Evolutionary conservation across 2,888 invertebrate species (phyloP).

Genomic region (Anorthoa munda): DNA sequence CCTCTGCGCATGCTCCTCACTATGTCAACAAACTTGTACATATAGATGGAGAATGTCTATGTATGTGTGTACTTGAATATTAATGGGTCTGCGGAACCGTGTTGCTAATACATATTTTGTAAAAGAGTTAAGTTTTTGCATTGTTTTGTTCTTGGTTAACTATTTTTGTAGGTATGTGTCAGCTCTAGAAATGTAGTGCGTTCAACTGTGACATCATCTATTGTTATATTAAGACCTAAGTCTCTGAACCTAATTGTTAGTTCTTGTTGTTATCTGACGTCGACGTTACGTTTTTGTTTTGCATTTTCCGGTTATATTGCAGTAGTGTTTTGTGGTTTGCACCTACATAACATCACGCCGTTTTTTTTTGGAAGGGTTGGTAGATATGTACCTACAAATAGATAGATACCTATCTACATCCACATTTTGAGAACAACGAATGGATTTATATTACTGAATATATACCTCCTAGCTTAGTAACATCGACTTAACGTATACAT

Average conservation of each 20-base stretch:
- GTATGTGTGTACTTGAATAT: slow-evolving; percentile 68
- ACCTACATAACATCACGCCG: not conserved
- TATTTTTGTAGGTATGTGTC: slow-evolving; percentile 58
- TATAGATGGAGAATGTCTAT: slow-evolving; percentile 57
- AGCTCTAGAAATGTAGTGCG: slow-evolving; percentile 52
- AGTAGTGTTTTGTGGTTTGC: not conserved
- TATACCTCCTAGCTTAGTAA: slow-evolving; percentile 1
- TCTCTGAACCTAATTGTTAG: slow-evolving; percentile 57
- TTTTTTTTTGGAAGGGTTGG: not conserved
- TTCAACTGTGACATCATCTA: slow-evolving; percentile 64
- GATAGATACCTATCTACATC: not conserved
- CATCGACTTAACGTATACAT: slow-evolving; percentile 6
- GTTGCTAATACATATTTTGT: slow-evolving; percentile 67
- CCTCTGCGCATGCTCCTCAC: slow-evolving; percentile 86
- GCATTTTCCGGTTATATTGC: slow-evolving; percentile 7
- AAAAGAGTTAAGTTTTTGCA: slow-evolving; percentile 64
- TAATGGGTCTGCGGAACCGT: slow-evolving; percentile 68
- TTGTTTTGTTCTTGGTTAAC: slow-evolving; percentile 33
- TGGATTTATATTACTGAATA: not conserved
- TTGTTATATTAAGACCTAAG: slow-evolving; percentile 61
- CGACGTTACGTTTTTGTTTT: slow-evolving; percentile 27
- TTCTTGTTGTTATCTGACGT: slow-evolving; percentile 35
- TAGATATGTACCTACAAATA: not conserved
- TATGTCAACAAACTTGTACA: slow-evolving; percentile 85
- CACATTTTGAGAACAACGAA: not conserved